phyloP scores from a whole-genome alignment of 2,888 invertebrate species.

The Limnephilus rhombicus region DNA sequence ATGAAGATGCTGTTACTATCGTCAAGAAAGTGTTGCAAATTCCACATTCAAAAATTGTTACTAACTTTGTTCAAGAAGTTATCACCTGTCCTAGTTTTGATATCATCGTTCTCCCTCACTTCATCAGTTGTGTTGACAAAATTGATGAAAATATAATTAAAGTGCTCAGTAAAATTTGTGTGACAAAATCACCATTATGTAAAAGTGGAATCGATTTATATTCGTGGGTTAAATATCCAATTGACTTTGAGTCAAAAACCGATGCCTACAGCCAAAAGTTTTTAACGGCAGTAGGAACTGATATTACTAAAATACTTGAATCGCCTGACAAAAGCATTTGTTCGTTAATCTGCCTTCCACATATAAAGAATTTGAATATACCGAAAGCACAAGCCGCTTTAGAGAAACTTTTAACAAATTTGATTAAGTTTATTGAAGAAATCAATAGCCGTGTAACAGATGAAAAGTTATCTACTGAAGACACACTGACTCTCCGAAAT shows the following conservation, averaged over 20 bases:
- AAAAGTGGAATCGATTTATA: conserved; percentile 79
- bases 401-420: conserved; percentile 71
- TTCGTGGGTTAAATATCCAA: conserved; percentile 82
- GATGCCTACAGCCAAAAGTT: conserved; percentile 73
- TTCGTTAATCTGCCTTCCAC: conserved; percentile 78
- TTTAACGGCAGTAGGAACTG: conserved; percentile 69
- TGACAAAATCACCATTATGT: conserved; percentile 82
- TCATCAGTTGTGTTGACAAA: conserved; percentile 79
- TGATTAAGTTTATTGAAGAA: conserved; percentile 64
- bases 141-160: conserved; percentile 78
- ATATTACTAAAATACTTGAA: conserved; percentile 71
- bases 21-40: conserved; percentile 81
- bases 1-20: conserved; percentile 85
- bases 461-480: conserved; percentile 54
- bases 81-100: conserved; percentile 84
- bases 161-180: conserved; percentile 82
- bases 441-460: background rate
- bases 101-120: conserved; percentile 83
- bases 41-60: conserved; percentile 77
- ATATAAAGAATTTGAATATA: conserved; percentile 75
- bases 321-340: conserved; percentile 74
- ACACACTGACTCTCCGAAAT: conserved; percentile 61
- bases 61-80: conserved; percentile 83
- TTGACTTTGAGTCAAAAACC: conserved; percentile 78
- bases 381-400: conserved; percentile 70